Conservation (phyloP, 2,113 vertebrate genomes). For the Mormyrus lacerda region DNA sequence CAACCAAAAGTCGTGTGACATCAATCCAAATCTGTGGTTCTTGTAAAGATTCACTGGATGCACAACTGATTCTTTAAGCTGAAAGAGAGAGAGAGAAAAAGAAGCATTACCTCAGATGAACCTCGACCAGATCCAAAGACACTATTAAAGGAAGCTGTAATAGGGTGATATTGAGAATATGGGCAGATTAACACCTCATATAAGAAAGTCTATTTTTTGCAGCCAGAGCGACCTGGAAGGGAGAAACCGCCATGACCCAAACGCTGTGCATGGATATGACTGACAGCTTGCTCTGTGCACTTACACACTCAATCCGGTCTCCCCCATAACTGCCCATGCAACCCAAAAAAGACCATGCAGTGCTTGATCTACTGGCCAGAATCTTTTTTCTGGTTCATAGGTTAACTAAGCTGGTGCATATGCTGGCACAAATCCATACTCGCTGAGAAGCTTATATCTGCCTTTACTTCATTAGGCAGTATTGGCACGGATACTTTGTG, state of each 20-base stretch:
- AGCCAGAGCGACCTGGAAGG: neutral
- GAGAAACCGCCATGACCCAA: neutral
- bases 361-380: neutral
- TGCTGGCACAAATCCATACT: neutral
- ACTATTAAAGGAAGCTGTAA: neutral
- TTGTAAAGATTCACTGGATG: constrained; percentile 55
- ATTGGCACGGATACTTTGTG: neutral
- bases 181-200: neutral
- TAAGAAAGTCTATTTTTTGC: neutral
- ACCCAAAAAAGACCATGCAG: neutral
- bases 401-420: neutral
- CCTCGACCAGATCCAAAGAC: neutral
- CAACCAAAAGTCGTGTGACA: constrained; percentile 66
- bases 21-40: constrained; percentile 55
- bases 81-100: constrained; percentile 23
- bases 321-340: neutral
- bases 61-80: constrained; percentile 69
- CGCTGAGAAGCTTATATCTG: neutral
- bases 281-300: neutral
- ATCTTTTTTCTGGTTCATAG: neutral
- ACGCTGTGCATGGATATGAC: neutral
- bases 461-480: neutral
- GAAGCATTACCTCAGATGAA: neutral
- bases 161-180: neutral
- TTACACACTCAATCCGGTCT: neutral